Conservation (phyloP, 1,140 invertebrate genomes). For the Littorina saxatilis region DNA sequence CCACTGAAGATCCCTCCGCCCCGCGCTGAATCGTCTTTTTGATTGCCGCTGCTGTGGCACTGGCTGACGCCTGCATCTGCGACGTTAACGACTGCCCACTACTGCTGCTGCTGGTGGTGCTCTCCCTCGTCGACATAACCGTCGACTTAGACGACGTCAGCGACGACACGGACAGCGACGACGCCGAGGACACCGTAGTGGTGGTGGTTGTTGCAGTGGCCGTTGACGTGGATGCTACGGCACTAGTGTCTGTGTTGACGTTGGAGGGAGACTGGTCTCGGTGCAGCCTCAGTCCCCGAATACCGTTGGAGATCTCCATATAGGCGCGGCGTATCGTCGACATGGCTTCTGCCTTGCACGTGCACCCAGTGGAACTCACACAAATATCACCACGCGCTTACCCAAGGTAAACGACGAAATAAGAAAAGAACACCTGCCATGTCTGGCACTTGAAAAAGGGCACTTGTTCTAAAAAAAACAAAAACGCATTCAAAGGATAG, state of each 20-base stretch:
- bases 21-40: slow-evolving; percentile 47
- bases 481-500: too few relatives aligned
- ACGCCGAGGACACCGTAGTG: neutral
- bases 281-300: slow-evolving; percentile 70
- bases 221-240: neutral
- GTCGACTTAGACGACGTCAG: neutral
- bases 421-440: neutral
- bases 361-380: neutral
- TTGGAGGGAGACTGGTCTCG: slow-evolving; percentile 57
- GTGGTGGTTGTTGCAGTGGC: neutral
- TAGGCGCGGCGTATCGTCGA: slow-evolving; percentile 75
- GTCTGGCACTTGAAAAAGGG: neutral
- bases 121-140: neutral
- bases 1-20: slow-evolving; percentile 51
- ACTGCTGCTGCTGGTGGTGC: slow-evolving; percentile 11
- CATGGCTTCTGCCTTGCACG: slow-evolving; percentile 52
- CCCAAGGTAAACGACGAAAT: neutral
- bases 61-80: slow-evolving; percentile 26
- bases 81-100: slow-evolving; percentile 27
- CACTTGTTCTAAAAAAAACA: neutral
- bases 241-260: neutral
- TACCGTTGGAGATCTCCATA: slow-evolving; percentile 75
- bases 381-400: neutral
- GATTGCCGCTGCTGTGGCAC: slow-evolving; percentile 52
- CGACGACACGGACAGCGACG: neutral